Evolutionary conservation across 1,140 invertebrate genomes (phyloP).

Genomic region (Apis mellifera): Amel_HAv3.1 CM009943.2:5839501-5840000

Average conservation of each 20-base stretch:
- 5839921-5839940: constrained; percentile 3
- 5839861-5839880: not conserved
- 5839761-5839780: not conserved
- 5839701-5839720: too few species aligned
- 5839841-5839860: constrained; percentile 20
- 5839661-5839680: too few species aligned
- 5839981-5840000: constrained; percentile 40
- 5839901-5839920: not conserved
- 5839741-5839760: too few species aligned
- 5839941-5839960: constrained; percentile 25
- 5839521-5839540: not conserved
- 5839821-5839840: too few species aligned
- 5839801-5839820: not conserved
- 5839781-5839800: not conserved
- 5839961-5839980: constrained; percentile 35
- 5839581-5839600: not conserved
- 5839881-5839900: constrained; percentile 15
- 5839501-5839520: not conserved
- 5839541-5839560: not conserved
- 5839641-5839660: not conserved
- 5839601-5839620: too few species aligned
- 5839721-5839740: too few species aligned
- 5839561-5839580: not conserved
- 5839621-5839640: not conserved
- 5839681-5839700: too few species aligned